Evolutionary conservation across 2,797 vertebrate species (phyloP).

Genomic region (Presbytis comata): DNA sequence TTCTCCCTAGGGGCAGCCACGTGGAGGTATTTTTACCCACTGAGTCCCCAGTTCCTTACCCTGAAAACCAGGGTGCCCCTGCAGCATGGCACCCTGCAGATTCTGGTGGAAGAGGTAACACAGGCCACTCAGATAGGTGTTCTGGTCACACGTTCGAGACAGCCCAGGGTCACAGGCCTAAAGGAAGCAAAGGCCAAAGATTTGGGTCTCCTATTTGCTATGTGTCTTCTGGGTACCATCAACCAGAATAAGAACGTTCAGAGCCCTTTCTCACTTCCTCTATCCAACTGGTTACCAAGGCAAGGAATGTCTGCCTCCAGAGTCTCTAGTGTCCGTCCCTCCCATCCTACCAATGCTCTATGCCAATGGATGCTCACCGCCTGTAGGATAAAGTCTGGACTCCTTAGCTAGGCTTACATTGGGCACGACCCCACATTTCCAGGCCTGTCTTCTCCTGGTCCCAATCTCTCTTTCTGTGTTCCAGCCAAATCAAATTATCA

Average conservation of each 20-base stretch:
- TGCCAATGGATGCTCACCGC: not conserved
- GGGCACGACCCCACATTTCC: not conserved
- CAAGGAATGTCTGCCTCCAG: not conserved
- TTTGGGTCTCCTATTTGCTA: not conserved
- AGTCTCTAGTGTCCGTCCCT: not conserved
- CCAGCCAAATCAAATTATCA: not conserved
- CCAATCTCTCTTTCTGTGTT: not conserved
- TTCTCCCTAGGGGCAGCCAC: not conserved
- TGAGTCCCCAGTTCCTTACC: conserved; percentile 75
- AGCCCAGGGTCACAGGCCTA: conserved; percentile 89
- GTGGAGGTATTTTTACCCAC: not conserved
- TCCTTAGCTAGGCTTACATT: not conserved
- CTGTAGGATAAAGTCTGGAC: not conserved
- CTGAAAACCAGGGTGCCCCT: conserved; percentile 83
- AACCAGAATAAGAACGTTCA: not conserved
- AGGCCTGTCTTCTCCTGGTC: not conserved
- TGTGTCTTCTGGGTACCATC: not conserved
- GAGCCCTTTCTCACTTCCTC: not conserved
- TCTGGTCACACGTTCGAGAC: conserved; percentile 85
- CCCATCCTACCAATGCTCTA: not conserved
- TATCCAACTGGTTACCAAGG: not conserved
- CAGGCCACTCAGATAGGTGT: conserved; percentile 87
- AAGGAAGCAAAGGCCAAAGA: not conserved
- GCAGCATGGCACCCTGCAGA: not conserved
- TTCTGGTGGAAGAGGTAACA: conserved; percentile 83